Evolutionary conservation across 1,140 invertebrate genomes (phyloP).

Genomic region (Cotesia typhae): DNA sequence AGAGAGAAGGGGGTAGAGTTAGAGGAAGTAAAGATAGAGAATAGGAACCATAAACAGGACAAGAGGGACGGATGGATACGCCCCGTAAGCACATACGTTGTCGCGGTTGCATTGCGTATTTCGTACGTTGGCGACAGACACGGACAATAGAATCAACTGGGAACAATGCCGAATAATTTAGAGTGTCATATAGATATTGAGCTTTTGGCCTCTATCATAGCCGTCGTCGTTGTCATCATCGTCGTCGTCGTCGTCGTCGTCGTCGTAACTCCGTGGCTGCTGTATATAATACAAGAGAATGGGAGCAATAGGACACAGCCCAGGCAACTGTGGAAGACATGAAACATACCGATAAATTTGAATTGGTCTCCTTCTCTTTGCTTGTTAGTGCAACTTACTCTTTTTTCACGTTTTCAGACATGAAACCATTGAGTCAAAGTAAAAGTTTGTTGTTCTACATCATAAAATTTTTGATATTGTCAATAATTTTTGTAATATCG

Average conservation of each 20-base stretch:
- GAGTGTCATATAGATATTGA: slow-evolving; percentile 64
- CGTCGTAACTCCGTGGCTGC: background rate
- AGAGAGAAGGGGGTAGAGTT: background rate
- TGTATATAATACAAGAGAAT: slow-evolving; percentile 50
- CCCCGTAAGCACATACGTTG: slow-evolving; percentile 36
- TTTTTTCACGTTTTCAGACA: background rate
- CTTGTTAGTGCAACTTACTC: slow-evolving; percentile 3
- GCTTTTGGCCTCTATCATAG: slow-evolving; percentile 54
- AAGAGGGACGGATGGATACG: slow-evolving; percentile 5
- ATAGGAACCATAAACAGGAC: background rate
- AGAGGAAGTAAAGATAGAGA: background rate
- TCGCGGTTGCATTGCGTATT: slow-evolving; percentile 50
- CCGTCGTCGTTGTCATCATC: background rate
- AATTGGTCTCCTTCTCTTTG: slow-evolving; percentile 41
- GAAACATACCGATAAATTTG: slow-evolving; percentile 65
- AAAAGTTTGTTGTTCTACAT: no score
- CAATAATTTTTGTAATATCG: no score
- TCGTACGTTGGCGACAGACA: slow-evolving; percentile 62
- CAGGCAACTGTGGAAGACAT: slow-evolving; percentile 59
- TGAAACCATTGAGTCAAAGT: no score
- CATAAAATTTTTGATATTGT: background rate
- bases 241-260: no score
- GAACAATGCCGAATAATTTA: slow-evolving; percentile 64
- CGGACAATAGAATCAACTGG: slow-evolving; percentile 62
- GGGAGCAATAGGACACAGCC: slow-evolving; percentile 64